phyloP scores from a whole-genome alignment of 2,888 invertebrate species.

The Sphaerophoria rueppellii region DNA sequence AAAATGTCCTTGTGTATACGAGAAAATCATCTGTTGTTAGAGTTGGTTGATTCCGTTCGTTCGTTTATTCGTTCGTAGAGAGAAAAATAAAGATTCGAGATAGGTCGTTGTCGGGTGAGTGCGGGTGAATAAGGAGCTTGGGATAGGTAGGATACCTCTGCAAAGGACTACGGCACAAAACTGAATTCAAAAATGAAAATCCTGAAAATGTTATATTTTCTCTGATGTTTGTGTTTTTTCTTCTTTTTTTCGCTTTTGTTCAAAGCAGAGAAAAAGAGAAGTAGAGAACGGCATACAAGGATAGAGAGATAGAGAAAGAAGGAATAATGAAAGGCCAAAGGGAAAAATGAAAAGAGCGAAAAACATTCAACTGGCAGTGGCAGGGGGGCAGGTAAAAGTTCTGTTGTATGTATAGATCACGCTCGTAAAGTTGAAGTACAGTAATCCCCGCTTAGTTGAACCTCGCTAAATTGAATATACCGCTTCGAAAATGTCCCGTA shows the following conservation, averaged over 20 bases:
- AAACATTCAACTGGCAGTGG: constrained; percentile 58
- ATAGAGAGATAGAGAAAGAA: constrained; percentile 33
- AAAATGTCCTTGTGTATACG: constrained; percentile 70
- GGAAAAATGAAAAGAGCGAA: constrained; percentile 53
- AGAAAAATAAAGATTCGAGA: neutral
- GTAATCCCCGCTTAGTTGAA: too few relatives aligned
- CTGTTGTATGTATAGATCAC: too few relatives aligned
- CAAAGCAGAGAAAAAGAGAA: constrained; percentile 39
- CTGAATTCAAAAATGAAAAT: constrained; percentile 66
- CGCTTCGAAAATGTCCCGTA: too few relatives aligned
- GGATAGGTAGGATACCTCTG: neutral
- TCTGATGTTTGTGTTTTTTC: neutral
- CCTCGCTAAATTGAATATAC: too few relatives aligned
- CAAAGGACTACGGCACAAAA: constrained; percentile 30
- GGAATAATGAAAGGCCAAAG: constrained; percentile 18
- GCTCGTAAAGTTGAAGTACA: too few relatives aligned
- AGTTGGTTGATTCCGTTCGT: constrained; percentile 27
- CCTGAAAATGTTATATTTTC: constrained; percentile 40
- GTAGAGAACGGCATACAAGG: neutral
- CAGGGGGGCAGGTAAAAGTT: too few relatives aligned
- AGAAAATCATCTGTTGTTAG: constrained; percentile 65
- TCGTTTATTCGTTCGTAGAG: neutral
- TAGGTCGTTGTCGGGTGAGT: neutral
- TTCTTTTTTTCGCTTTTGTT: neutral
- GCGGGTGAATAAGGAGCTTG: neutral